phyloP scores from a whole-genome alignment of 1,140 invertebrate species.

The Pentalonia nigronervosa region DNA sequence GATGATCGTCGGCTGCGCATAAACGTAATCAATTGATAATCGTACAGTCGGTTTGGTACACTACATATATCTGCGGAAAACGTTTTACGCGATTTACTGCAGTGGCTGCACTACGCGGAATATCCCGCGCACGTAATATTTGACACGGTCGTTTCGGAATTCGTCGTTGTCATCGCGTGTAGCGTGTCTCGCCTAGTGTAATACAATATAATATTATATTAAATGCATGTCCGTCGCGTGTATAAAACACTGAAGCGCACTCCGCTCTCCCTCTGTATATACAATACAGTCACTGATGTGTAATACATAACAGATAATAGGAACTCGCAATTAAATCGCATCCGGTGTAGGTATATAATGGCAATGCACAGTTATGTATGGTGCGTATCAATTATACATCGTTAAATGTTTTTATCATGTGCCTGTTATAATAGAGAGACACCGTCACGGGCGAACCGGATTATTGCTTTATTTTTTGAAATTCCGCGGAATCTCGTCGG shows the following conservation, averaged over 20 bases:
- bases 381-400: neutral
- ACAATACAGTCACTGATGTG: neutral
- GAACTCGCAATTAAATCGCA: slow-evolving; percentile 3
- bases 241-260: neutral
- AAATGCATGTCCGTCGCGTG: neutral
- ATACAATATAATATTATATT: neutral
- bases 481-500: neutral
- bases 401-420: neutral
- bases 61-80: neutral
- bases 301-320: neutral
- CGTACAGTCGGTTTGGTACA: neutral
- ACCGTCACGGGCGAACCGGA: neutral
- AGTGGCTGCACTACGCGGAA: neutral
- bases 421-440: neutral
- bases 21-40: neutral
- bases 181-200: neutral
- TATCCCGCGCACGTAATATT: neutral
- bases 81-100: neutral
- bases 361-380: neutral
- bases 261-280: neutral
- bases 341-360: neutral
- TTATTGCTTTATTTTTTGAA: neutral
- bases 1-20: neutral
- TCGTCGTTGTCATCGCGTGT: neutral
- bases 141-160: neutral